phyloP scores from a whole-genome alignment of 2,797 vertebrate species.

The Onychomys arenicola region DNA sequence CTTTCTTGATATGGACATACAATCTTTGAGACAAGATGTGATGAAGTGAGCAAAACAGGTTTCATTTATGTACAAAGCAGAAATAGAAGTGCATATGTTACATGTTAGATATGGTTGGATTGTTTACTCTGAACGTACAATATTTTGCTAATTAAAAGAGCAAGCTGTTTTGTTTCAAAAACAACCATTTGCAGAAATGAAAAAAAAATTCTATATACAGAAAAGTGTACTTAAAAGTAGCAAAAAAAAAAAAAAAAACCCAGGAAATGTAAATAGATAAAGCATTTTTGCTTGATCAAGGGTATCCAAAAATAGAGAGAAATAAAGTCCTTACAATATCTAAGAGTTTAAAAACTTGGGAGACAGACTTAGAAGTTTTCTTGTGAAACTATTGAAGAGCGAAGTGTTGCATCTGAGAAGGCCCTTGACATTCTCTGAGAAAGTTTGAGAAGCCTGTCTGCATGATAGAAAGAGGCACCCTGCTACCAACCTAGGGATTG shows the following conservation, averaged over 20 bases:
- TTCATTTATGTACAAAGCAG: slow-evolving; percentile 36
- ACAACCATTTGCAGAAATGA: not conserved
- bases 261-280: slow-evolving; percentile 52
- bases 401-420: not conserved
- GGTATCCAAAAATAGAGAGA: not conserved
- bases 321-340: not conserved
- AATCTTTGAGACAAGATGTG: not conserved
- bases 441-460: not conserved
- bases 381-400: not conserved
- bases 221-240: slow-evolving; percentile 18
- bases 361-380: not conserved
- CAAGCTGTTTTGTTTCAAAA: slow-evolving; percentile 55
- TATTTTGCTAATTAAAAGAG: slow-evolving; percentile 65
- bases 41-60: slow-evolving; percentile 6
- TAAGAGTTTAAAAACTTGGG: not conserved
- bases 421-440: not conserved
- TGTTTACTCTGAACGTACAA: slow-evolving; percentile 13
- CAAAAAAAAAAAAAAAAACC: not conserved
- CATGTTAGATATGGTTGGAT: slow-evolving; percentile 34
- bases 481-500: not conserved
- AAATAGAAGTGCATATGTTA: slow-evolving; percentile 37
- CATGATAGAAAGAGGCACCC: not conserved
- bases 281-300: slow-evolving; percentile 12
- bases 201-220: not conserved
- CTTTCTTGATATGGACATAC: not conserved